These are phyloP conservation scores for Tromatobia lineatoria DNA, from an alignment of 2,888 invertebrate species.

Conservation along the genomic window DNA sequence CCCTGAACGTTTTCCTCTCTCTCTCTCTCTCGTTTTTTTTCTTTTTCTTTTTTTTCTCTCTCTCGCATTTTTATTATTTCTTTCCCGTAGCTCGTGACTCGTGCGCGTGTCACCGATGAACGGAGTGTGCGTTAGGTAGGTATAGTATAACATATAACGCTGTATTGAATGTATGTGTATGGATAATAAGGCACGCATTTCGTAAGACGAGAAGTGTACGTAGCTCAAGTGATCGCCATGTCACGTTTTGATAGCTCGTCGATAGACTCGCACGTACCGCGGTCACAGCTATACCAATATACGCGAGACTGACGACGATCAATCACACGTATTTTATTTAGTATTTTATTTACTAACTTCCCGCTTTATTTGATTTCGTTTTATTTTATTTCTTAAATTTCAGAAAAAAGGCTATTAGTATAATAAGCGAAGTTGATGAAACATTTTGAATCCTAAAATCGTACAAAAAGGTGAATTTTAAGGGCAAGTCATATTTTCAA, in stretches of 20 bases:
- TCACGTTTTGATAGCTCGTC: slow-evolving; percentile 49
- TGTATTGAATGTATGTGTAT: slow-evolving; percentile 2
- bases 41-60: neutral
- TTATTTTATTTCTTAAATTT: neutral
- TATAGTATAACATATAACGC: neutral
- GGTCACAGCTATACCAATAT: slow-evolving; percentile 29
- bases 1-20: neutral
- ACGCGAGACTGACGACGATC: slow-evolving; percentile 26
- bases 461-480: no score
- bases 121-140: neutral
- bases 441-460: slow-evolving; percentile 25
- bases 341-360: no score
- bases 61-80: slow-evolving; percentile 31
- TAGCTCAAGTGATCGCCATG: neutral
- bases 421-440: neutral
- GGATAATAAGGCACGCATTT: slow-evolving; percentile 26
- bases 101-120: slow-evolving; percentile 17
- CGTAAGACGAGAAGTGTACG: slow-evolving; percentile 13
- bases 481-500: no score
- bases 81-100: slow-evolving; percentile 32
- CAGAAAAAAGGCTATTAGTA: neutral
- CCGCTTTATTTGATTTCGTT: slow-evolving; percentile 11
- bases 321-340: slow-evolving; percentile 28
- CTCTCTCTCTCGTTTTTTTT: slow-evolving; percentile 2
- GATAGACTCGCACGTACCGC: slow-evolving; percentile 22